Base-by-base conservation (phyloP, 2,113 vertebrate genomes). In the sheep (Ovis aries) region DNA sequence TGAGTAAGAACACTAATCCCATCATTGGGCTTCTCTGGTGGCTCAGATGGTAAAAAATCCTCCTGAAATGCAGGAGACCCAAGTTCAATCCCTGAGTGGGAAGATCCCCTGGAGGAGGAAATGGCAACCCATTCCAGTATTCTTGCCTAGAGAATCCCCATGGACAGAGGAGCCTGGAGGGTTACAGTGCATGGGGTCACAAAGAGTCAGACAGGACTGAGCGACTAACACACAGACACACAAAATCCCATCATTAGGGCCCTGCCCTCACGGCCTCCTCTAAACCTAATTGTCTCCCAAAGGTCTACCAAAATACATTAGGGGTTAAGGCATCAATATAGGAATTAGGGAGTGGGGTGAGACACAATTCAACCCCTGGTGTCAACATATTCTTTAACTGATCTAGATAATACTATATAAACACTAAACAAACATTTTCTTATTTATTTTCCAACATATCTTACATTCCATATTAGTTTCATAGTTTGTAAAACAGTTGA, bases 371-470 rank as follows among this genome's bases (percentile, higher is more conserved):
- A 67, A 11, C 33, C 19, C 29, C 45, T 33, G 64, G 17, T 5
- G 85, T 15, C 45, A 40, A 88, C 5, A 12, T 60, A 43, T 59
- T 57, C 17, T 92, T 17, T 21, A 91, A 64, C 0, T 81, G 55
- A 50, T 67, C 16, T 80, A 31, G 52, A 74, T 88, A 40, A 31
- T n/a, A 19, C 31, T 52, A 19, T 80, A 92, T 11, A 60, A 82
- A 78, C 27, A 83, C 19, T 77, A 52, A 87, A 82, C 77, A 95
- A 92, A 91, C 9, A 64, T 48, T 93, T 98, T 81, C 55, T 92
- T 74, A 57, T 16, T 97, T 64, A 83, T 96, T 96, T 95, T 87
- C 62, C 81, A 60, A 3, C 25, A 33, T 31, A 95, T 40, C 3
- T 93, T 91, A 25, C 19, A 91, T 62, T 91, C 74, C 10, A 93